Base-by-base conservation (phyloP, 2,113 vertebrate species). In the Larimichthys crocea region DNA sequence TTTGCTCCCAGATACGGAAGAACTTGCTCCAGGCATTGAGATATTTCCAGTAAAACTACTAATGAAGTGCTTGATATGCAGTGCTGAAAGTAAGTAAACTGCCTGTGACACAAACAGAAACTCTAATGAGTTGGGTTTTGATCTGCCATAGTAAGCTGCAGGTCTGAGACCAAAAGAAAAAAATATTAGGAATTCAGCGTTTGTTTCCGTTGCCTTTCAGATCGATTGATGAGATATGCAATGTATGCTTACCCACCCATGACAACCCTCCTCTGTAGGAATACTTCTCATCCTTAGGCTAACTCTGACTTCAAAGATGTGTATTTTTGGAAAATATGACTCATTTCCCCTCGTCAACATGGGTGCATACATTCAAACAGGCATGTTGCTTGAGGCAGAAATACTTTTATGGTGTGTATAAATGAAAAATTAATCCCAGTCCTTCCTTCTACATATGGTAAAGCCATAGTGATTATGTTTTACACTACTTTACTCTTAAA, bases 221-320 rank as follows among this genome's bases (percentile, higher is more conserved):
- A 80, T 79, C 29, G 82, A 87, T 84, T 87, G 84, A 80, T 82
- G 52, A 82, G 84, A 75, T 69, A 20, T 48, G 53, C 56, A 0
- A 40, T 62, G 65, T 70, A 42, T 26, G 8, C 66, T 71, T 22
- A 24, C 40, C 60, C 87, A 62, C 79, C 57, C 61, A 77, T 62
- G 74, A 82, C 74, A 80, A 52, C 82, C 60, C 48, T 65, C 35
- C 20, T 83, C 62, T 15, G 50, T 46, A 77, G 73, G 55, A 76
- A 83, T 74, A 85, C 74, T 49, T 52, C 29, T 11, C 4, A 0
- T 86, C 90, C 65, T 71, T 16, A 61, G 81, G 82, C 83, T 52
- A 70, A 82, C 53, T 68, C 60, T 50, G 79, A 86, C 84, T 89
- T 91, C 87, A 90, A 89, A 89, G 81, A 83, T 85, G 48, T 73